Evolutionary conservation across 1,140 invertebrate species (phyloP), one percentile per base, ranked within the genome.

Genomic region (Conopomorpha cramerella): DNA sequence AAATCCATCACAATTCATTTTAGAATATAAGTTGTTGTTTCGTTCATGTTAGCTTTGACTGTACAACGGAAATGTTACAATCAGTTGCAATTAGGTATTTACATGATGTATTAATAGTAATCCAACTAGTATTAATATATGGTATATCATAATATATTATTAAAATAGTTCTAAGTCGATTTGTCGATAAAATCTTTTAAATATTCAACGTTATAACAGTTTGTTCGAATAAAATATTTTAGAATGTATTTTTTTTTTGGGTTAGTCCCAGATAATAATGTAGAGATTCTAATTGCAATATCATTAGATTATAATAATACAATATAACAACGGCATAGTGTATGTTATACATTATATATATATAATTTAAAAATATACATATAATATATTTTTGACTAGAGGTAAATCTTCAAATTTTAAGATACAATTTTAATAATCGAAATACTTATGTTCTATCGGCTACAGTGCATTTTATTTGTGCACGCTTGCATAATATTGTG

Each of bases 1-100:
- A 70, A 70, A 70, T 70, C 65, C 67, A 74, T 72, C 70, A 74
- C 70, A 74, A 66, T 74, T 54, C 59, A n/a, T 47, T 74, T 74
- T 74, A 74, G 70, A 72, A 74, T 74, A 74, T 74, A 57, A 70
- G 70, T 74, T 72, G 49, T 53, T 64, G 66, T 53, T 66, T 67
- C 65, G 59, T 64, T 66, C 54, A 53, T 49, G 31, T 47, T n/a
- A n/a, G n/a, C n/a, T n/a, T n/a, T n/a, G n/a, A n/a, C n/a, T n/a
- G n/a, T n/a, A n/a, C n/a, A n/a, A n/a, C n/a, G n/a, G n/a, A n/a
- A n/a, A n/a, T n/a, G n/a, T n/a, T n/a, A n/a, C n/a, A n/a, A n/a
- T n/a, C n/a, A n/a, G n/a, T n/a, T n/a, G n/a, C 47, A 41, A 30
- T 45, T 46, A 44, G 38, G 41, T 35, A 45, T 43, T 17, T 38